Conservation (phyloP, 2,888 invertebrate species). For the Taphrorychus bicolor region DNA sequence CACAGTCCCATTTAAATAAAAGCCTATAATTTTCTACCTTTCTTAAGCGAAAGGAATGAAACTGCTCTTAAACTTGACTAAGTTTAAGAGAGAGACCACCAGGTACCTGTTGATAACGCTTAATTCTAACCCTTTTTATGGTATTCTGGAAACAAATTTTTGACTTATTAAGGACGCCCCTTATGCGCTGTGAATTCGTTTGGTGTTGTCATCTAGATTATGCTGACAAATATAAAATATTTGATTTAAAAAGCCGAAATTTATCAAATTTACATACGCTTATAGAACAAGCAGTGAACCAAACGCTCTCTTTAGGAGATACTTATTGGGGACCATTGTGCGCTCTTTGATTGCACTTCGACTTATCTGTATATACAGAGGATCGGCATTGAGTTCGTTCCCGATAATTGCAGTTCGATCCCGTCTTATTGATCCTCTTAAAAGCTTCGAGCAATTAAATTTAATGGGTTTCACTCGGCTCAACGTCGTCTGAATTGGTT, state of each 20-base stretch:
- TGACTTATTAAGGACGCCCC: too few relatives aligned
- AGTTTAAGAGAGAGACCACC: too few relatives aligned
- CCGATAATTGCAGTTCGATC: neutral
- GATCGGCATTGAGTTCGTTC: neutral
- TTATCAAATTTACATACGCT: neutral
- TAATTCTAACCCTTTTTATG: too few relatives aligned
- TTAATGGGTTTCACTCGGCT: neutral
- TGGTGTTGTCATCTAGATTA: too few relatives aligned
- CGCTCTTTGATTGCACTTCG: neutral
- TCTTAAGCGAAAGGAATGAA: too few relatives aligned
- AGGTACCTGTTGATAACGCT: too few relatives aligned
- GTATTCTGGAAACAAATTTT: too few relatives aligned
- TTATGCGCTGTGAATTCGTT: too few relatives aligned
- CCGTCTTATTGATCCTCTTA: neutral
- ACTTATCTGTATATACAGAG: neutral
- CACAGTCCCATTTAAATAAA: too few relatives aligned
- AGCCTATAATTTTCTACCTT: too few relatives aligned
- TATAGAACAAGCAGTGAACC: neutral
- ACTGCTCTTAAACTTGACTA: too few relatives aligned
- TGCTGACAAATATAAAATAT: too few relatives aligned
- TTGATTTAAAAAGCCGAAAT: neutral
- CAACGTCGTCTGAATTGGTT: neutral
- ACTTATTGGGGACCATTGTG: neutral
- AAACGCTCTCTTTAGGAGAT: neutral
- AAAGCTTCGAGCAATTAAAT: conserved; percentile 2